phyloP scores from a whole-genome alignment of 2,797 vertebrate species.

The Salmo trutta region DNA sequence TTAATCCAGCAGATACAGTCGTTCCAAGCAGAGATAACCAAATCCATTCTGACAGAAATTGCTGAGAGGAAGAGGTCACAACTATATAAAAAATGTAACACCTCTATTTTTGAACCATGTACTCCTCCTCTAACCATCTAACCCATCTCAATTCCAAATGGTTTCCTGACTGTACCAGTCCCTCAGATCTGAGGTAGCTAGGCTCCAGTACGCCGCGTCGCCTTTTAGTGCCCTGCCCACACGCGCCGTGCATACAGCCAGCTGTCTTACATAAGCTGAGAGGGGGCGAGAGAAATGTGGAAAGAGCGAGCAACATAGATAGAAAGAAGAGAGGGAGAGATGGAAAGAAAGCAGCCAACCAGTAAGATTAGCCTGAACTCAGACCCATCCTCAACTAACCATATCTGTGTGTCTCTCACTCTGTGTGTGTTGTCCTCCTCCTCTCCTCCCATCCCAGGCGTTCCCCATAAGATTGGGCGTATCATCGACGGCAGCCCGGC shows the following conservation, averaged over 20 bases:
- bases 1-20: not conserved
- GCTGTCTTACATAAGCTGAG: not conserved
- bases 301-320: not conserved
- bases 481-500: slow-evolving; percentile 99
- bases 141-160: not conserved
- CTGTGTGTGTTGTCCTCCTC: not conserved
- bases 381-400: not conserved
- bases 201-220: not conserved
- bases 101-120: not conserved
- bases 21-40: not conserved
- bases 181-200: not conserved
- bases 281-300: not conserved
- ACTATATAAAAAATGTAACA: not conserved
- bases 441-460: slow-evolving; percentile 72
- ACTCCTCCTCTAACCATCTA: not conserved
- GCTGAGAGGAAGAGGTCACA: not conserved
- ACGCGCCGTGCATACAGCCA: not conserved
- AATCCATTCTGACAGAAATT: too few relatives aligned
- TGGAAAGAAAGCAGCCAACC: not conserved
- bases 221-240: not conserved
- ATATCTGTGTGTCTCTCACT: not conserved
- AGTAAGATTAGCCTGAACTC: not conserved
- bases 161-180: not conserved
- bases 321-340: not conserved
- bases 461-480: slow-evolving; percentile 97